A percentile compares a stretch with the other conserved stretches of the same genome.
Evolutionary conservation across 2,113 vertebrate genomes (phyloP).

Genomic region (Bubo blakistoni): DNA sequence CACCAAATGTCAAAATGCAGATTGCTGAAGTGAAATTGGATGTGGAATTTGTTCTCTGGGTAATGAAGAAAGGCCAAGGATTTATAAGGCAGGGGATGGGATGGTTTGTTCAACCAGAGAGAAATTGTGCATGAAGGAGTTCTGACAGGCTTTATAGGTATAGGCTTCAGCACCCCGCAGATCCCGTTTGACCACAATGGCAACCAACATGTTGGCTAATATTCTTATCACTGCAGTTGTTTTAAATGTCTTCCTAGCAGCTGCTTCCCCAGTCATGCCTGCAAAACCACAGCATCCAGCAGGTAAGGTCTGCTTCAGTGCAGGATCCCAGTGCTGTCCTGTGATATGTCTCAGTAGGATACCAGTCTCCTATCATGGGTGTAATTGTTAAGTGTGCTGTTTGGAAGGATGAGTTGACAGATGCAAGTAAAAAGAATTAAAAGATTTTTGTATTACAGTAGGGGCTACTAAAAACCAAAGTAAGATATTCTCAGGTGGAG

Average conservation of each 20-base stretch:
- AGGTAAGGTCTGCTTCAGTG: background rate
- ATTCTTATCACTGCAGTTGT: background rate
- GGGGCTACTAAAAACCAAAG: background rate
- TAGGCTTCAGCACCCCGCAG: background rate
- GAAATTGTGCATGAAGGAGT: background rate
- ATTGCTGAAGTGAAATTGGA: background rate
- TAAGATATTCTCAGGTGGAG: background rate
- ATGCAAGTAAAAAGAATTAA: background rate
- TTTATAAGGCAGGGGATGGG: slow-evolving; percentile 17
- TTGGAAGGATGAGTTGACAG: background rate
- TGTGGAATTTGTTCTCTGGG: background rate
- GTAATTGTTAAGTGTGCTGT: background rate
- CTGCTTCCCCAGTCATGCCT: background rate
- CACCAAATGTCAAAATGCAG: slow-evolving; percentile 28
- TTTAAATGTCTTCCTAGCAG: background rate
- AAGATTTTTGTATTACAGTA: background rate
- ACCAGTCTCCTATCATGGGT: background rate
- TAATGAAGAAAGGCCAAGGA: background rate
- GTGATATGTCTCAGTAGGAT: background rate
- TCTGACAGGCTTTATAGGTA: background rate
- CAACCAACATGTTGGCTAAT: background rate
- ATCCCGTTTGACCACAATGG: background rate
- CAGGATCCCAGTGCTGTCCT: background rate
- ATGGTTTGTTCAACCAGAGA: background rate
- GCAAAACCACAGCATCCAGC: background rate